Percentiles rank a stretch among this genome's conserved stretches.
phyloP scores from a whole-genome alignment of 2,888 invertebrate genomes.

The Hyppa rectilinea region DNA sequence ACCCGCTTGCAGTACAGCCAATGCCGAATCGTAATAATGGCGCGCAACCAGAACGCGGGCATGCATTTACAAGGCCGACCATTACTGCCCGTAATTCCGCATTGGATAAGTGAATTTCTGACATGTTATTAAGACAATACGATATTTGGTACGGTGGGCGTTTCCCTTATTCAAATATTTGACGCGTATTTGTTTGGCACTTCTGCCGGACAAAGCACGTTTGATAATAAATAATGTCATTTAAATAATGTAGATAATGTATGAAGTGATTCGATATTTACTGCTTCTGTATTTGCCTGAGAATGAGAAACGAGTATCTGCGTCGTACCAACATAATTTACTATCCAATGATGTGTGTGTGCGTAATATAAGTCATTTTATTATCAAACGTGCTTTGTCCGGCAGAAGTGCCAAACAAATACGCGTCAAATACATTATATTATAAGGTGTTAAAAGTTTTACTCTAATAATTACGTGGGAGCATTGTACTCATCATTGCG shows the following conservation, averaged over 20 bases:
- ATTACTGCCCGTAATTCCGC: constrained; percentile 63
- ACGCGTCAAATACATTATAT: constrained; percentile 37
- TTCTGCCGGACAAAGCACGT: background rate
- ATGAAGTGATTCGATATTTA: background rate
- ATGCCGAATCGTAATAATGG: constrained; percentile 42
- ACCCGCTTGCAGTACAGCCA: constrained; percentile 33
- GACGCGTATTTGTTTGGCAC: constrained; percentile 26
- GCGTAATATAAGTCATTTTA: no score
- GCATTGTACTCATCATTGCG: no score
- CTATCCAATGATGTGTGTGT: no score
- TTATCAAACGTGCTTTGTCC: background rate
- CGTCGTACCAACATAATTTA: background rate
- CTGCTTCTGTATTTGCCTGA: background rate
- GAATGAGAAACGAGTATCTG: background rate
- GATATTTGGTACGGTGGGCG: constrained; percentile 32
- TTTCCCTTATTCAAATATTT: constrained; percentile 41
- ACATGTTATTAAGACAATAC: constrained; percentile 52
- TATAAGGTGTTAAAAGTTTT: no score
- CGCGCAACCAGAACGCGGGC: constrained; percentile 56
- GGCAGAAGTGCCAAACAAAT: constrained; percentile 18
- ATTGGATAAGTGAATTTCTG: constrained; percentile 61
- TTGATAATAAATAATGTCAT: constrained; percentile 1
- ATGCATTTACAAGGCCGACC: constrained; percentile 60
- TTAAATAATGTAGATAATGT: background rate
- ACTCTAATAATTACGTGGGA: no score